Evolutionary conservation across 2,113 vertebrate genomes (phyloP).

Genomic region (Tychaedon coryphoeus): DNA sequence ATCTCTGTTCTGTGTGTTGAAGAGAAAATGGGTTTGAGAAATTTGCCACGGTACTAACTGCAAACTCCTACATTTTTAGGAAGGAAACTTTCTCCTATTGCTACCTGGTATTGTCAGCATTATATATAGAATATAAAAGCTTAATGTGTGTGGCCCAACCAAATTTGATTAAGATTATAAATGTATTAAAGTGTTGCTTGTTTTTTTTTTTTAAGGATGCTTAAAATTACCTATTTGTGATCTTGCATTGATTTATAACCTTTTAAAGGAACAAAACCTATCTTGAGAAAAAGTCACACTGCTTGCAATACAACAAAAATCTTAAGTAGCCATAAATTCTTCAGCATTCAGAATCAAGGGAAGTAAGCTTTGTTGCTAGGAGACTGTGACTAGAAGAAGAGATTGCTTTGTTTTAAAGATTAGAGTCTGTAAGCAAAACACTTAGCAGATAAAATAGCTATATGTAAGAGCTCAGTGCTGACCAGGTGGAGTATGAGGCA

Average conservation of each 20-base stretch:
- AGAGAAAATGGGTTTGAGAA: background rate
- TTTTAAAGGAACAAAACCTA: background rate
- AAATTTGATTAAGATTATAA: background rate
- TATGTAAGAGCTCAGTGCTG: background rate
- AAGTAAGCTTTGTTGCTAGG: conserved; percentile 37
- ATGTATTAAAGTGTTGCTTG: background rate
- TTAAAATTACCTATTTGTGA: background rate
- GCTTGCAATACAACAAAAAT: background rate
- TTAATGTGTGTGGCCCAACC: background rate
- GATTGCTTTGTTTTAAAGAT: conserved; percentile 27
- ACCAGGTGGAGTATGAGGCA: background rate
- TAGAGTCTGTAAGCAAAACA: conserved; percentile 21
- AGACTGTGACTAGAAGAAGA: background rate
- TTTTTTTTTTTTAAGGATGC: background rate
- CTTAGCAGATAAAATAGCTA: background rate
- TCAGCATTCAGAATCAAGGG: background rate
- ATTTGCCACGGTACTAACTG: background rate
- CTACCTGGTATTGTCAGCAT: background rate
- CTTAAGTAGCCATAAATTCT: background rate
- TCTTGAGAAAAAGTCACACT: background rate
- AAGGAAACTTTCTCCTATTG: background rate
- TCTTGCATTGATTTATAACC: background rate
- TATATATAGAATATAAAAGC: background rate
- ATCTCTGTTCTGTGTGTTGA: background rate
- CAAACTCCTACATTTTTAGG: background rate